Evolutionary conservation across 2,113 vertebrate species (phyloP), one percentile per base, ranked within the genome.

Genomic region (Herpailurus yagouaroundi): DNA sequence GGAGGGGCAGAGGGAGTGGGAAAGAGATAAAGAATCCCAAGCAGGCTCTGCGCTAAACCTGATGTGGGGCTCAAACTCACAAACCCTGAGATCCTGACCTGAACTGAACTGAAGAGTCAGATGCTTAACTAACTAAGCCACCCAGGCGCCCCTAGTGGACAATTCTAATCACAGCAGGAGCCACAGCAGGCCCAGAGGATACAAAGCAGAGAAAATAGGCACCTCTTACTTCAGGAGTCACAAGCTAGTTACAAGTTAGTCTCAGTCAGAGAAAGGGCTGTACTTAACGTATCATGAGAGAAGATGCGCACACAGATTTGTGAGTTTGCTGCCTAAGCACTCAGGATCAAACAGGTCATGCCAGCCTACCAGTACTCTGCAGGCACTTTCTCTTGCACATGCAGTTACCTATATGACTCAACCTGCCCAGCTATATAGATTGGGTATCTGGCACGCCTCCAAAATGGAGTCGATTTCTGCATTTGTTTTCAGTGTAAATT

Each of bases 401-500:
- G 63, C 2, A 91, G 25, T 45, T 93, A 38, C 50, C 55, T 91
- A 19, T 23, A 94, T 14, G 27, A 7, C 16, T 55, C 94, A 3
- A 76, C 12, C n/a, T 89, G 14, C 48, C 41, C 38, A 10, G n/a
- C 10, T 82, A 68, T 27, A 15, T 6, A 33, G 52, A 27, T 41
- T 63, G 15, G 5, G 9, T 63, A 77, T 23, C 23, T 89, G 79
- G 73, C 41, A 97, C 50, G 68, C 92, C 60, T 85, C n/a, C 82
- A 94, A 97, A 96, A 76, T 16, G 45, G n/a, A 94, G 45, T 18
- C 4, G 15, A 68, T 63, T 66, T 85, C 55, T 68, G 31, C 25
- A 84, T 91, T 81, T 86, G 74, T 55, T 55, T 82, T 91, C 85
- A 97, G 41, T 55, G 4, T 25, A 95, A 38, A 94, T 64, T 71